Base-by-base conservation (phyloP, 2,113 vertebrate species). In the Albula goreensis region DNA sequence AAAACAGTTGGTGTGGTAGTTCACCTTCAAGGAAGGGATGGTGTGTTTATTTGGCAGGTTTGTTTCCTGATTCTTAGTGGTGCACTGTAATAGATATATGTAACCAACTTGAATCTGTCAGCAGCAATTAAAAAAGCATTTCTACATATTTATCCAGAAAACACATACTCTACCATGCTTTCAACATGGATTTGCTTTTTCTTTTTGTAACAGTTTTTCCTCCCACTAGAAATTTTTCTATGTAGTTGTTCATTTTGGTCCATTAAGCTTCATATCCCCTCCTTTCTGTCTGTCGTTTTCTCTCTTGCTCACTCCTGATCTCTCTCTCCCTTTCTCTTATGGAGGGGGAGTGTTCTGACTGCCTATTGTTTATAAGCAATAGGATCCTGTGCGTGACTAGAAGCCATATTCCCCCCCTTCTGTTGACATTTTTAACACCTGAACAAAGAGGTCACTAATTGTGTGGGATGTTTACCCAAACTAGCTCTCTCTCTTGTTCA, bases 391-490 rank as follows among this genome's bases (percentile, higher is more conserved):
- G 88, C 85, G 86, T 92, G 91, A 91, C 90, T 89, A 74, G 82
- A 56, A 87, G 87, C 84, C 22, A 83, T 89, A 82, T 86, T 87
- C 86, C 82, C 87, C 81, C 78, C 82, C 31, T 70, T 82, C 81
- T 89, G 86, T 82, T 90, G 89, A 88, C 87, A 85, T 87, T 85
- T 88, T 88, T 86, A 88, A 87, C 87, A 88, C 86, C 84, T 90
- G 87, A 91, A 91, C 89, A 91, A 92, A 91, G 90, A 41, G 31
- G 53, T 48, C 57, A 84, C 85, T 91, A 90, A 90, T 89, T 90
- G 86, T 87, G 85, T 85, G 88, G 87, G 89, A 89, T 91, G 86
- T 90, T 90, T 88, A 89, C 86, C 31, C 31, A 41, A 41, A 41
- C 31, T 41, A 41, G 31, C 31, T 8, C 31, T 13, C 56, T n/a